Evolutionary conservation across 2,888 invertebrate genomes (phyloP).

Genomic region (Apodemia duryi): DNA sequence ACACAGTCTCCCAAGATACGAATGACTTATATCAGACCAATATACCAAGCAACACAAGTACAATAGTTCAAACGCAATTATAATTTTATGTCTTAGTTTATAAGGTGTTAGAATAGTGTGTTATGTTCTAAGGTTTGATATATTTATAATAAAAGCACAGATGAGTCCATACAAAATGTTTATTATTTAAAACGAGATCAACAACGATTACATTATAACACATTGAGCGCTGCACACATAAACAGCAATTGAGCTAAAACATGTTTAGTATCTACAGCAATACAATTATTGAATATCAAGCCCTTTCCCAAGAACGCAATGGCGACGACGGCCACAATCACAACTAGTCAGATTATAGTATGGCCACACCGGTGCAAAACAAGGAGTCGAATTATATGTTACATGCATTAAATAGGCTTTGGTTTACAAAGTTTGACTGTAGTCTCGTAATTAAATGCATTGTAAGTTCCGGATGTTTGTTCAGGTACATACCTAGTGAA

Average conservation of each 20-base stretch:
- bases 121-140: background rate
- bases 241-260: constrained; percentile 10
- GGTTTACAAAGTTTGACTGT: no score
- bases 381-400: no score
- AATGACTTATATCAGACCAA: background rate
- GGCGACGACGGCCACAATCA: background rate
- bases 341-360: no score
- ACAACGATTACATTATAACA: constrained; percentile 10
- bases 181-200: constrained; percentile 17
- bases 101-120: constrained; percentile 1
- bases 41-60: background rate
- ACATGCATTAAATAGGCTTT: no score
- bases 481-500: no score
- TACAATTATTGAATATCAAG: background rate
- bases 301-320: background rate
- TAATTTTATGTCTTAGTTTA: background rate
- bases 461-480: no score
- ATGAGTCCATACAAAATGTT: constrained; percentile 14
- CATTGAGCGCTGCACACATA: constrained; percentile 5
- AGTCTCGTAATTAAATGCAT: no score
- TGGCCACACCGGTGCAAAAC: no score
- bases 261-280: background rate
- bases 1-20: no score
- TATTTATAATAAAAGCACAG: constrained; percentile 5
- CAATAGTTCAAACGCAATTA: background rate